phyloP scores from a whole-genome alignment of 2,113 vertebrate species.

The Cervus canadensis region DNA sequence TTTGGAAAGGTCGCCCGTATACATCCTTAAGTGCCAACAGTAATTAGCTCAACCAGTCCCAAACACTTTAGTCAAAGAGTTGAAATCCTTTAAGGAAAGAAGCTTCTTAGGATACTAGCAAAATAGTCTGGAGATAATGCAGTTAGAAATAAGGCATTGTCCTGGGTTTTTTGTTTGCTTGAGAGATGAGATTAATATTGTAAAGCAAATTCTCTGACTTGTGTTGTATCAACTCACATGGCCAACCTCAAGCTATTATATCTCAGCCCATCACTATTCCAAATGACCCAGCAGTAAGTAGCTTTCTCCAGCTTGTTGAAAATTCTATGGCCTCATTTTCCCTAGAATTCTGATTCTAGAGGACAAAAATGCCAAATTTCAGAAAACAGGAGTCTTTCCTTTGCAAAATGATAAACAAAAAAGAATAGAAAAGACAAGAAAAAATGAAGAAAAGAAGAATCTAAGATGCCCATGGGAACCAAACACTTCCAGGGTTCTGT shows the following conservation, averaged over 20 bases:
- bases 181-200: neutral
- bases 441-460: neutral
- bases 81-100: neutral
- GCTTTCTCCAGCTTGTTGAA: neutral
- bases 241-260: neutral
- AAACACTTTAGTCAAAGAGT: neutral
- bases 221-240: too few species aligned
- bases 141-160: neutral
- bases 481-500: neutral
- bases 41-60: neutral
- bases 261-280: neutral
- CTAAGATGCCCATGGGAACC: neutral
- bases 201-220: too few species aligned
- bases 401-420: neutral
- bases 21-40: neutral
- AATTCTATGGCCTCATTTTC: neutral
- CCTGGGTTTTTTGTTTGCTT: neutral
- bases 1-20: neutral
- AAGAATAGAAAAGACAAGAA: neutral
- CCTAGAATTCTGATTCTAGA: neutral
- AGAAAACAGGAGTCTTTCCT: neutral
- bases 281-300: rapidly evolving
- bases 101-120: neutral
- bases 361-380: neutral
- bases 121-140: neutral